Conservation (phyloP, 2,888 invertebrate species). For the Apocheima hispidaria region DNA sequence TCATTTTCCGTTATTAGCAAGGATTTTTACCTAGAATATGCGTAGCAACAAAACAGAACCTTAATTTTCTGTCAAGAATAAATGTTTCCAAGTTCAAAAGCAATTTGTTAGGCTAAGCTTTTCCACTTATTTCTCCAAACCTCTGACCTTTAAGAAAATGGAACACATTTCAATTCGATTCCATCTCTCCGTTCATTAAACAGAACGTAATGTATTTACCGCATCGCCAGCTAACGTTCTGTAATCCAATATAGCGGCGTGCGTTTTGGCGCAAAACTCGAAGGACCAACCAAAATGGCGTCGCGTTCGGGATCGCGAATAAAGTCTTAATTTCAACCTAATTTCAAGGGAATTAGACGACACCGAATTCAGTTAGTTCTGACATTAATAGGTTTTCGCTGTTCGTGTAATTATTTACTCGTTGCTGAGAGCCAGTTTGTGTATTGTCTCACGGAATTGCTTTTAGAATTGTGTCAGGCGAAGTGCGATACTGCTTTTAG, state of each 20-base stretch:
- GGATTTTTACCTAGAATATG: not conserved
- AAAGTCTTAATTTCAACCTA: constrained; percentile 51
- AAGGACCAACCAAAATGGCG: constrained; percentile 47
- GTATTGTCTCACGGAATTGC: constrained; percentile 29
- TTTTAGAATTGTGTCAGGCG: constrained; percentile 17
- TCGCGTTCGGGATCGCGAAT: constrained; percentile 47
- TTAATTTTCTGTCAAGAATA: constrained; percentile 21
- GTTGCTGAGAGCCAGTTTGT: constrained; percentile 28
- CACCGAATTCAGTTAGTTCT: constrained; percentile 44
- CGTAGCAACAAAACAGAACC: not conserved
- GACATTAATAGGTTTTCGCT: constrained; percentile 45
- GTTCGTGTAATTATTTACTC: constrained; percentile 43
- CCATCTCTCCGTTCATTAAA: constrained; percentile 31
- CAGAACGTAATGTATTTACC: constrained; percentile 38
- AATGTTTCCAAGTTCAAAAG: constrained; percentile 7
- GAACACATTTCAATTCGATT: constrained; percentile 26
- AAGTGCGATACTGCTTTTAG: constrained; percentile 10
- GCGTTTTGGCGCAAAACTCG: constrained; percentile 18
- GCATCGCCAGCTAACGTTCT: constrained; percentile 19
- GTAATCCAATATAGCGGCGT: constrained; percentile 22
- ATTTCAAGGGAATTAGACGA: constrained; percentile 48
- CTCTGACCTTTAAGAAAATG: constrained; percentile 27
- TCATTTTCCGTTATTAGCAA: no score
- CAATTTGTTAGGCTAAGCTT: constrained; percentile 15
- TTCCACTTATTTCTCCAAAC: constrained; percentile 8